phyloP scores from a whole-genome alignment of 2,888 invertebrate species.

The Aspidiotus rigidus region DNA sequence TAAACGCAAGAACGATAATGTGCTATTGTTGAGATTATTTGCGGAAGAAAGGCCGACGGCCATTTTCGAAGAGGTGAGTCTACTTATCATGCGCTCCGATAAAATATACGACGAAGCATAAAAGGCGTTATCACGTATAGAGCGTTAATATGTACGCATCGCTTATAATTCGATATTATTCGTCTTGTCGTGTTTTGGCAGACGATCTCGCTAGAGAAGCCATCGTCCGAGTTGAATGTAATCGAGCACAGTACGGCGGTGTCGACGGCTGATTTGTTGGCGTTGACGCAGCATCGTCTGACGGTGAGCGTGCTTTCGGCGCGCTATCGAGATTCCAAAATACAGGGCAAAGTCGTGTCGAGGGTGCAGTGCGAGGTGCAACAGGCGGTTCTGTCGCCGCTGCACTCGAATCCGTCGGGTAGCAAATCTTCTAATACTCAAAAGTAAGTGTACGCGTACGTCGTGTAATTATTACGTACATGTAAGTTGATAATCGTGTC shows the following conservation, averaged over 20 bases:
- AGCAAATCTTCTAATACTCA: too few species aligned
- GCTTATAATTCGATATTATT: too few species aligned
- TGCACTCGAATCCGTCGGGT: not conserved
- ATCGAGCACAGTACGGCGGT: conserved; percentile 71
- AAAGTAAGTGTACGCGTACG: too few species aligned
- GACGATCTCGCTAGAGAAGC: conserved; percentile 59
- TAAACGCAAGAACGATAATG: conserved; percentile 46
- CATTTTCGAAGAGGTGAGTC: conserved; percentile 60
- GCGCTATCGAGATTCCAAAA: conserved; percentile 54
- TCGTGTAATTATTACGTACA: too few species aligned
- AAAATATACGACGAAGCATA: too few species aligned
- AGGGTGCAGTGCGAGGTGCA: conserved; percentile 71
- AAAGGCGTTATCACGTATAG: too few species aligned
- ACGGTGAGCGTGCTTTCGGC: conserved; percentile 61
- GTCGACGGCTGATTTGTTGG: conserved; percentile 62
- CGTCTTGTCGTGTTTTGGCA: conserved; percentile 41
- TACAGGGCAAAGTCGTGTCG: conserved; percentile 63
- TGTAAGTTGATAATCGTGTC: too few species aligned
- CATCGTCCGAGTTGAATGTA: conserved; percentile 64
- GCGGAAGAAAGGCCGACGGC: conserved; percentile 62
- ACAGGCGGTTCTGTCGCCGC: conserved; percentile 47
- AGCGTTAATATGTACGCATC: too few species aligned
- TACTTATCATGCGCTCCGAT: not conserved
- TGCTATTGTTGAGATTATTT: conserved; percentile 60
- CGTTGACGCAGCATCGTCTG: conserved; percentile 58